Evolutionary conservation across 2,113 vertebrate species (phyloP).

Genomic region (Spilogale gracilis): DNA sequence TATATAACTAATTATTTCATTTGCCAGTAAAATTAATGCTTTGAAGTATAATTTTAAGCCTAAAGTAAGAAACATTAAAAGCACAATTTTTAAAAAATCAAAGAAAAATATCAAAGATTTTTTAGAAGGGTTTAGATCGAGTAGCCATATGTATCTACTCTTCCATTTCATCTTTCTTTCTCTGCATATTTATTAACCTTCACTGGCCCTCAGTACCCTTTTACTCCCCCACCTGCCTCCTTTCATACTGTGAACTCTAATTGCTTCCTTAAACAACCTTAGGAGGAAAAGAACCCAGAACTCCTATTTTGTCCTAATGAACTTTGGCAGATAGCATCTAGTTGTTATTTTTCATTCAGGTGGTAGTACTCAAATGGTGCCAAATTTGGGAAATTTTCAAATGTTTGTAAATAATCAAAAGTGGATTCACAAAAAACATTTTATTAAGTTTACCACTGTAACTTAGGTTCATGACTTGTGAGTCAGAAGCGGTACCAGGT

Average conservation of each 20-base stretch:
- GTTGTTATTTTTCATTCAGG: not conserved
- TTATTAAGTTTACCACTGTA: not conserved
- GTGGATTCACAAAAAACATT: not conserved
- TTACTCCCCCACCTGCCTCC: fast-evolving
- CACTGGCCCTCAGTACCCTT: not conserved
- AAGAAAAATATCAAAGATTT: not conserved
- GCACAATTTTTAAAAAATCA: not conserved
- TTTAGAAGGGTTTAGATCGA: not conserved
- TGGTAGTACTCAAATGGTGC: not conserved
- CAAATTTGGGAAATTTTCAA: not conserved
- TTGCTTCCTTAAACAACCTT: not conserved
- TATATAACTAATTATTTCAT: conserved; percentile 36
- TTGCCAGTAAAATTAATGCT: not conserved
- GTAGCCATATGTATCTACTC: not conserved
- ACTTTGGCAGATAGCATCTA: not conserved
- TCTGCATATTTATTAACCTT: not conserved
- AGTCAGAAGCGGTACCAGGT: conserved; percentile 57
- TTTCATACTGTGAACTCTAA: not conserved
- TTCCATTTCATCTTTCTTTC: not conserved
- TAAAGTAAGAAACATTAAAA: not conserved
- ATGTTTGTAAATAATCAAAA: not conserved
- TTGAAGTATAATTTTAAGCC: not conserved
- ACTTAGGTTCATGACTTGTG: conserved; percentile 38
- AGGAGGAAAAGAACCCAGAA: not conserved
- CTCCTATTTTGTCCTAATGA: not conserved